Evolutionary conservation across 2,888 invertebrate genomes (phyloP).

Genomic region (Plebejus melissa): DNA sequence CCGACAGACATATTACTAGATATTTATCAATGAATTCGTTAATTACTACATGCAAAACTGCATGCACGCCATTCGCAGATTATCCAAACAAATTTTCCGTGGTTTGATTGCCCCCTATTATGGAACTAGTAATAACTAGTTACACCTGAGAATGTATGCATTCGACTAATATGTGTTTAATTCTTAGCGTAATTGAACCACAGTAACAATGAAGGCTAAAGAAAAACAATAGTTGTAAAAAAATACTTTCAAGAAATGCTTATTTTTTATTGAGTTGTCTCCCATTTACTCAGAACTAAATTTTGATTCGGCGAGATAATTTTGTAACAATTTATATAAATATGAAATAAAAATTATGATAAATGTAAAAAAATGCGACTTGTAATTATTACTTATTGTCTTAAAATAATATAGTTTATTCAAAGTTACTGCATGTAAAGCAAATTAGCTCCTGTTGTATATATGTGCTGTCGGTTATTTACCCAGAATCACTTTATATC

Average conservation of each 20-base stretch:
- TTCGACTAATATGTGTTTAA: not conserved
- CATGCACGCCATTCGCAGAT: not conserved
- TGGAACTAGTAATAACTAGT: not conserved
- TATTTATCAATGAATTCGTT: not conserved
- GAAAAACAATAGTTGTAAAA: not conserved
- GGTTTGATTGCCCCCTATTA: not conserved
- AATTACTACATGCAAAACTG: not conserved
- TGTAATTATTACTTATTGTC: no score
- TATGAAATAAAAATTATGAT: no score
- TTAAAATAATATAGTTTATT: no score
- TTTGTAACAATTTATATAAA: no score
- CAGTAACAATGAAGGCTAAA: not conserved
- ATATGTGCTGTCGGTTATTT: not conserved
- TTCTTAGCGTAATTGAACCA: not conserved
- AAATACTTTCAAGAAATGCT: not conserved
- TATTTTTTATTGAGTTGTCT: not conserved
- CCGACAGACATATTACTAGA: no score
- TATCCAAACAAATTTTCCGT: conserved; percentile 8
- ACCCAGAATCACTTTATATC: not conserved
- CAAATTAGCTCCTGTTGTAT: not conserved
- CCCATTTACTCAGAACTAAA: not conserved
- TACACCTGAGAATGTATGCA: not conserved
- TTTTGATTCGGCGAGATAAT: no score
- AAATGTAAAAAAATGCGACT: no score
- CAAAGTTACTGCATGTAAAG: not conserved